Evolutionary conservation across 2,113 vertebrate species (phyloP).

Genomic region (Aleadryas rufinucha): DNA sequence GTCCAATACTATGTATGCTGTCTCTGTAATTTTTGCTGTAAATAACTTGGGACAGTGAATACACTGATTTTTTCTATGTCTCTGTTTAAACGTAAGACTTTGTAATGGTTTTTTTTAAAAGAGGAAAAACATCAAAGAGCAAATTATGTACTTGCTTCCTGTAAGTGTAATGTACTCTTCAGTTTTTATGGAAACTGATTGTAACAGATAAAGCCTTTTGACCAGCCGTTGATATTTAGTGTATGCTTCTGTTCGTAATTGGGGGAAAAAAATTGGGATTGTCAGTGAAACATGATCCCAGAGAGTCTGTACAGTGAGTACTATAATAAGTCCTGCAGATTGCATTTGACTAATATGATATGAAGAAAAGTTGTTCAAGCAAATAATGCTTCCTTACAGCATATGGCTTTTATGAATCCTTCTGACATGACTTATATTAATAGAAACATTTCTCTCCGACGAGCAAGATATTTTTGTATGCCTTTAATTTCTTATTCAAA

Average conservation of each 20-base stretch:
- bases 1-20: slow-evolving; percentile 83
- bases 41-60: slow-evolving; percentile 87
- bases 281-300: slow-evolving; percentile 55
- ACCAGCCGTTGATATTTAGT: slow-evolving; percentile 68
- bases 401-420: slow-evolving; percentile 65
- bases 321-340: slow-evolving; percentile 44
- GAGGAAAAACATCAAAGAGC: slow-evolving; percentile 84
- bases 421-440: slow-evolving; percentile 63
- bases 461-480: slow-evolving; percentile 78
- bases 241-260: slow-evolving; percentile 68
- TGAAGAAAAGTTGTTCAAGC: slow-evolving; percentile 46
- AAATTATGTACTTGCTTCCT: slow-evolving; percentile 85
- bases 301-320: slow-evolving; percentile 49
- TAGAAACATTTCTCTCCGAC: slow-evolving; percentile 58
- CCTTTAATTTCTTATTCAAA: slow-evolving; percentile 66
- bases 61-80: slow-evolving; percentile 95
- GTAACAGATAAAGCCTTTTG: slow-evolving; percentile 76
- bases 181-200: slow-evolving; percentile 76
- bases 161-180: slow-evolving; percentile 73
- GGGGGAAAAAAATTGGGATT: slow-evolving; percentile 23
- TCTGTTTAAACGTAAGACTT: slow-evolving; percentile 96
- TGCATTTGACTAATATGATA: slow-evolving; percentile 32
- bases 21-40: slow-evolving; percentile 90
- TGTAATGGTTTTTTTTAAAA: slow-evolving; percentile 94
- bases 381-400: slow-evolving; percentile 54